Evolutionary conservation across 1,140 invertebrate genomes (phyloP).

Genomic region (Anagrus nilaparvatae): DNA sequence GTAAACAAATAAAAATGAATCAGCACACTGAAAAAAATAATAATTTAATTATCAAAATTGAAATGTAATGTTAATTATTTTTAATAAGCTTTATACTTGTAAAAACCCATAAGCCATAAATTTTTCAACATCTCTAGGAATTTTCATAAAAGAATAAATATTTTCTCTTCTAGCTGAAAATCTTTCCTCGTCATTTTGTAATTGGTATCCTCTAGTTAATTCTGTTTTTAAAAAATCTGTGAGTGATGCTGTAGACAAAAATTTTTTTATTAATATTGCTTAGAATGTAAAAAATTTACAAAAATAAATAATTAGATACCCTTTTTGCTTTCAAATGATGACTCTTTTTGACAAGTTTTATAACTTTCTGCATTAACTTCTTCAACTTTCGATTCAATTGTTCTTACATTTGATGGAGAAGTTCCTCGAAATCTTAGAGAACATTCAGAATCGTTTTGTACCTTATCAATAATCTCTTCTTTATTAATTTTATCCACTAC

Average conservation of each 20-base stretch:
- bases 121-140: conserved; percentile 84
- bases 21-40: conserved; percentile 66
- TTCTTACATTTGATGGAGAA: too few species aligned
- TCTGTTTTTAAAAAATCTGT: conserved; percentile 75
- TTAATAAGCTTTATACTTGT: conserved; percentile 41
- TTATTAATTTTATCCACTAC: too few species aligned
- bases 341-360: too few species aligned
- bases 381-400: too few species aligned
- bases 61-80: not conserved
- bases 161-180: conserved; percentile 89
- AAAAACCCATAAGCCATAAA: conserved; percentile 96
- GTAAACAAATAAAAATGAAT: conserved; percentile 96
- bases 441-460: too few species aligned
- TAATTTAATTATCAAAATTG: not conserved
- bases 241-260: conserved; percentile 42
- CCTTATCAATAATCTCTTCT: too few species aligned
- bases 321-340: too few species aligned
- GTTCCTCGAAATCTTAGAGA: too few species aligned
- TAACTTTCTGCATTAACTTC: too few species aligned
- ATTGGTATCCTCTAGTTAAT: conserved; percentile 78
- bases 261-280: not conserved
- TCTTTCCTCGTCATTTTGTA: conserved; percentile 88
- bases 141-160: conserved; percentile 95
- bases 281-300: not conserved
- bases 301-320: too few species aligned